phyloP scores from a whole-genome alignment of 2,888 invertebrate species.

The Nipponacmea schrenckii region DNA sequence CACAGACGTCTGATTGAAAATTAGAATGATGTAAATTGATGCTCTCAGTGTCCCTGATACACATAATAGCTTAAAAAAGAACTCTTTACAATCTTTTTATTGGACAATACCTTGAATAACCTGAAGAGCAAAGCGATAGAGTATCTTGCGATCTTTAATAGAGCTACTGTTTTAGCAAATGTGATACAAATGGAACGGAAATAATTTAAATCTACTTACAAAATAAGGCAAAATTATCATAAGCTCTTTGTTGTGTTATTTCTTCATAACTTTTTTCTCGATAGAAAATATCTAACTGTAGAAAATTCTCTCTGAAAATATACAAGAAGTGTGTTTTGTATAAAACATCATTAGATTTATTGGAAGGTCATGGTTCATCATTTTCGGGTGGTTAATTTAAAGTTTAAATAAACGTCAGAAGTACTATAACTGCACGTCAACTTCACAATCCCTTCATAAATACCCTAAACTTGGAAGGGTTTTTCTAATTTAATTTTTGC shows the following conservation, averaged over 20 bases:
- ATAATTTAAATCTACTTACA: constrained; percentile 47
- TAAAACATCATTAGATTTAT: neutral
- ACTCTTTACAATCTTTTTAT: too few species aligned
- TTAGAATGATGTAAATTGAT: too few species aligned
- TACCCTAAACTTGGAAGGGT: too few species aligned
- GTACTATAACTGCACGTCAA: neutral
- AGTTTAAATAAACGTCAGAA: neutral
- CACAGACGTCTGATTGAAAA: too few species aligned
- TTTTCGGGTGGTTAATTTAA: neutral
- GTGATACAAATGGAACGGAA: too few species aligned
- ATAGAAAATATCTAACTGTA: constrained; percentile 54
- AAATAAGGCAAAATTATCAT: constrained; percentile 49
- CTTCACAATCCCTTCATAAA: constrained; percentile 5
- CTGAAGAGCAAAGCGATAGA: too few species aligned
- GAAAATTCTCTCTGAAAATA: constrained; percentile 51
- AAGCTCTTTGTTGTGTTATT: constrained; percentile 51
- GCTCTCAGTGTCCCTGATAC: too few species aligned
- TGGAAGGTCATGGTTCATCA: neutral
- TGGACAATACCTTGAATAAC: too few species aligned
- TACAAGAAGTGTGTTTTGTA: neutral
- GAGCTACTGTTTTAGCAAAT: too few species aligned
- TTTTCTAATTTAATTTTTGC: too few species aligned
- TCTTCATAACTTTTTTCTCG: constrained; percentile 54
- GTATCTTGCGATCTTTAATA: too few species aligned
- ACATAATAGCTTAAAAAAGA: too few species aligned